phyloP scores from a whole-genome alignment of 2,113 vertebrate species.

The Isurus oxyrinchus region DNA sequence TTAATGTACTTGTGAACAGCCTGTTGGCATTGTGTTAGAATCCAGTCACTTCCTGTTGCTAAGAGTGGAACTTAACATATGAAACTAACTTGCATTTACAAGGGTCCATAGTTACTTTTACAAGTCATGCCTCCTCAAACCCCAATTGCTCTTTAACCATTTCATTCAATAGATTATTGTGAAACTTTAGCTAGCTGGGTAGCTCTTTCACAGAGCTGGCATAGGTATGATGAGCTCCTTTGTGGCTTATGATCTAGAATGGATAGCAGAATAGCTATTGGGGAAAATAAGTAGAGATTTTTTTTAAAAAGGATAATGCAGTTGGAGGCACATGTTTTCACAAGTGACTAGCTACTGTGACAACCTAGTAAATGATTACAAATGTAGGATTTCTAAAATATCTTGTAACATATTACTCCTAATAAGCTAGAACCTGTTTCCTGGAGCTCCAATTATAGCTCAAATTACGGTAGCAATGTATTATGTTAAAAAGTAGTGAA shows the following conservation, averaged over 20 bases:
- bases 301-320: not conserved
- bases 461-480: not conserved
- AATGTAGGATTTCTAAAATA: not conserved
- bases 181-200: not conserved
- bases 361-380: not conserved
- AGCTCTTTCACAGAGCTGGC: not conserved
- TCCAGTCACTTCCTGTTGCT: not conserved
- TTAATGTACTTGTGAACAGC: not conserved
- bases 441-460: not conserved
- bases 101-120: not conserved
- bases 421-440: not conserved
- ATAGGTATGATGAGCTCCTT: not conserved
- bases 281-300: not conserved
- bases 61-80: not conserved
- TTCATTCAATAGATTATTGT: not conserved
- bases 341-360: not conserved
- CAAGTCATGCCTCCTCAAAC: not conserved
- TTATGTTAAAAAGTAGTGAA: not conserved
- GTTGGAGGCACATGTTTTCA: not conserved
- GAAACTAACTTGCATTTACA: not conserved
- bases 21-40: not conserved
- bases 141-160: not conserved
- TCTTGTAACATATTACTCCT: not conserved
- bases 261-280: not conserved
- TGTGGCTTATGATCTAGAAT: not conserved